These are phyloP conservation scores for Gymnocephalus cernua DNA, from an alignment of 2,113 vertebrate species.

Conservation along the genomic window DNA sequence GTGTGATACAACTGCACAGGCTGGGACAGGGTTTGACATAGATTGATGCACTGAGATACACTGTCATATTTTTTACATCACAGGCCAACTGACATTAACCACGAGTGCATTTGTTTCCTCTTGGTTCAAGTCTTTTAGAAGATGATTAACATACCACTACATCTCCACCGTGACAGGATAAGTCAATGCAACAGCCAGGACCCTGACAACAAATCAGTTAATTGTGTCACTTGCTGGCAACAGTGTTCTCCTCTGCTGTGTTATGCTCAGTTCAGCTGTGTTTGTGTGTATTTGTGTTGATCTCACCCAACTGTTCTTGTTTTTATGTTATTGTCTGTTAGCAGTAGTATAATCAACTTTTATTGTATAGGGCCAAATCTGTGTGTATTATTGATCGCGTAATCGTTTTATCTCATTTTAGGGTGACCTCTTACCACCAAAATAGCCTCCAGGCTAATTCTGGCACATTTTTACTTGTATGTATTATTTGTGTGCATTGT, in stretches of 20 bases:
- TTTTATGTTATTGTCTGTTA: no score
- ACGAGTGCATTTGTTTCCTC: background rate
- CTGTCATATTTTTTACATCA: slow-evolving; percentile 6
- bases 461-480: no score
- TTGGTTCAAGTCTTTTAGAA: slow-evolving; percentile 31
- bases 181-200: slow-evolving; percentile 37
- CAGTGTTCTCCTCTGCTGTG: background rate
- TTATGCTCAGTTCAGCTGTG: background rate
- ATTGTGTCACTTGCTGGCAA: slow-evolving; percentile 18
- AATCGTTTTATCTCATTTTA: no score
- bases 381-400: no score
- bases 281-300: no score
- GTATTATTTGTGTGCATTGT: no score
- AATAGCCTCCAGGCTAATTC: no score
- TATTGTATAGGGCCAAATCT: no score
- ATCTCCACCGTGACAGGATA: slow-evolving; percentile 23
- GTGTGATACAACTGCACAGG: slow-evolving; percentile 8
- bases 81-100: slow-evolving; percentile 8
- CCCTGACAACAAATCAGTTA: slow-evolving; percentile 35
- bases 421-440: no score
- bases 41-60: slow-evolving; percentile 27
- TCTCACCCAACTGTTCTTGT: no score
- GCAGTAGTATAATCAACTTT: no score
- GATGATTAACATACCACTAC: slow-evolving; percentile 51
- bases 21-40: background rate